phyloP scores from a whole-genome alignment of 2,797 vertebrate species.

The Alfaro cultratus region DNA sequence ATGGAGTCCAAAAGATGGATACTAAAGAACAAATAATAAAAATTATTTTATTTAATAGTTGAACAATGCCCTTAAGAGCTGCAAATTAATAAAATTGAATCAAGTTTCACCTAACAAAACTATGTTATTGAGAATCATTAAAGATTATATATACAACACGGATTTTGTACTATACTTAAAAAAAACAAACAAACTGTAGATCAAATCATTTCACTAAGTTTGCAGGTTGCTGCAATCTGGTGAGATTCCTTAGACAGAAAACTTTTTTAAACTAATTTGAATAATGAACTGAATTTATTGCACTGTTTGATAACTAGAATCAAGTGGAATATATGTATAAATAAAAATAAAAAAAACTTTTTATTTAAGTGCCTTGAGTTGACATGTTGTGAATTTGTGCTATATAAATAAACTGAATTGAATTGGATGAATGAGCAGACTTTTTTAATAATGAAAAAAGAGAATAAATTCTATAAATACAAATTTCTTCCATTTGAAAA shows the following conservation, averaged over 20 bases:
- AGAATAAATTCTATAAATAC: background rate
- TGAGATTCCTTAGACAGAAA: background rate
- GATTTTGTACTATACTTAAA: background rate
- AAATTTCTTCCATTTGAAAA: background rate
- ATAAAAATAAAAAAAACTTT: background rate
- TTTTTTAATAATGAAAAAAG: background rate
- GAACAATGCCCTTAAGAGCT: background rate
- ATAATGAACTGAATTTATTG: background rate
- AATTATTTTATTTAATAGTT: background rate
- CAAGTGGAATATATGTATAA: background rate
- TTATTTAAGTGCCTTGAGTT: background rate
- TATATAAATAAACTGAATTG: background rate
- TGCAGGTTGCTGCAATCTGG: background rate
- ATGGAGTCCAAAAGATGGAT: conserved; percentile 1
- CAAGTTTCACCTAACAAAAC: background rate
- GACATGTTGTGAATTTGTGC: background rate
- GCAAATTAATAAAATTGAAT: background rate
- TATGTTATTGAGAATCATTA: background rate
- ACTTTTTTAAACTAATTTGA: background rate
- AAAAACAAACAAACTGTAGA: background rate
- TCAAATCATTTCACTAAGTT: background rate
- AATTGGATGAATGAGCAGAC: background rate
- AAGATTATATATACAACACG: background rate
- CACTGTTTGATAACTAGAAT: background rate
- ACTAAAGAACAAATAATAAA: background rate